Percentiles rank a stretch among this genome's conserved stretches.
Conservation (phyloP, 2,113 vertebrate species). For the Cinclus mexicanus region DNA sequence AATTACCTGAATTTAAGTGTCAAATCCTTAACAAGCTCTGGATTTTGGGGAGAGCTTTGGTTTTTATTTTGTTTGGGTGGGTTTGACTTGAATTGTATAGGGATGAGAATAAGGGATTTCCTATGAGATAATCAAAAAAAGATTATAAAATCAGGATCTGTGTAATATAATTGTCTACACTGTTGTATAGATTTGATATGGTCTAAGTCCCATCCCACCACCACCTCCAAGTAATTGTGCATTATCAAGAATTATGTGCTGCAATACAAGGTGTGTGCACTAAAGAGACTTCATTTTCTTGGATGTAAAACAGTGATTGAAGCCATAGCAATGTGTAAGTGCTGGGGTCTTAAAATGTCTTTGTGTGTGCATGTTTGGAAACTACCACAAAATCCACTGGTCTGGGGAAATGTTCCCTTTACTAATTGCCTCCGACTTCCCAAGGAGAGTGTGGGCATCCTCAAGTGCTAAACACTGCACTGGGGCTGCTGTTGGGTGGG, state of each 20-base stretch:
- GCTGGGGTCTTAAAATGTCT: background rate
- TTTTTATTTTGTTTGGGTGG: background rate
- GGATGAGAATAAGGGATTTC: background rate
- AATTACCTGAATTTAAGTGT: background rate
- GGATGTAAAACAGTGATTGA: background rate
- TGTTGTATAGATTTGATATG: background rate
- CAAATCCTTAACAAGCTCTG: background rate
- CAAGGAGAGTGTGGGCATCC: background rate
- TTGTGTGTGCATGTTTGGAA: background rate
- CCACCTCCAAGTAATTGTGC: background rate
- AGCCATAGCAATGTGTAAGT: background rate
- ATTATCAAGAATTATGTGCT: background rate
- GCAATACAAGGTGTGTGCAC: rapidly evolving
- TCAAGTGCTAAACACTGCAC: rapidly evolving
- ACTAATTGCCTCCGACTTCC: background rate
- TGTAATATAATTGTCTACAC: background rate
- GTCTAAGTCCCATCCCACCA: background rate
- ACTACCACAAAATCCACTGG: rapidly evolving
- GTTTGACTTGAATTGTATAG: background rate
- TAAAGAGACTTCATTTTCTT: background rate
- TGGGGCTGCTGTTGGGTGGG: background rate
- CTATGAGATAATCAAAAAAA: background rate
- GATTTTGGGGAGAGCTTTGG: background rate
- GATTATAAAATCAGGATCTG: slow-evolving; percentile 24
- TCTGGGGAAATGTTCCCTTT: rapidly evolving